Conservation (phyloP, 2,888 invertebrate genomes). For the Sarcophaga caerulescens region DNA sequence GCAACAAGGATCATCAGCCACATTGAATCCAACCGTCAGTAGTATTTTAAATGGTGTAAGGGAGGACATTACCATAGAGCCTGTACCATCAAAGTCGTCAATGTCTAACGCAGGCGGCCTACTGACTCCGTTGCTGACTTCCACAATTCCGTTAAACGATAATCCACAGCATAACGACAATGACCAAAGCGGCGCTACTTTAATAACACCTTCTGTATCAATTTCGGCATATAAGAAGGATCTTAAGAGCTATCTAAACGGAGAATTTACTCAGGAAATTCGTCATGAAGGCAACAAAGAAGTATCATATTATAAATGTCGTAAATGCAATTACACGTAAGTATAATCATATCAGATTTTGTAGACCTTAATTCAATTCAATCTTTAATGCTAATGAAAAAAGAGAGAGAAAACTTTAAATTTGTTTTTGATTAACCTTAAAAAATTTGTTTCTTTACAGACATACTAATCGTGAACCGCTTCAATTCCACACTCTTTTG, state of each 20-base stretch:
- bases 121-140: conserved; percentile 78
- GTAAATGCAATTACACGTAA: conserved; percentile 93
- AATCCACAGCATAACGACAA: conserved; percentile 74
- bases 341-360: neutral
- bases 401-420: too few relatives aligned
- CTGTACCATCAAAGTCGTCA: conserved; percentile 69
- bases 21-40: conserved; percentile 60
- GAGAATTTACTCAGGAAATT: conserved; percentile 82
- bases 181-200: conserved; percentile 71
- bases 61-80: conserved; percentile 78
- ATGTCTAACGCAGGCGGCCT: conserved; percentile 25
- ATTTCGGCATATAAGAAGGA: conserved; percentile 78
- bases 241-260: conserved; percentile 83
- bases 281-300: conserved; percentile 83
- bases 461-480: conserved; percentile 84
- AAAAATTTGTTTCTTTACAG: conserved; percentile 78
- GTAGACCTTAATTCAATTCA: too few relatives aligned
- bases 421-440: too few relatives aligned
- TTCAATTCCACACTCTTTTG: conserved; percentile 69
- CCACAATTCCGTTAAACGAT: conserved; percentile 77
- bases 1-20: conserved; percentile 69
- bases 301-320: conserved; percentile 93
- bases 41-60: conserved; percentile 71
- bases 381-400: too few relatives aligned
- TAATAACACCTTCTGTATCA: conserved; percentile 78